Base-by-base conservation (phyloP, 2,888 invertebrate species). In the Drosophila antonietae region DNA sequence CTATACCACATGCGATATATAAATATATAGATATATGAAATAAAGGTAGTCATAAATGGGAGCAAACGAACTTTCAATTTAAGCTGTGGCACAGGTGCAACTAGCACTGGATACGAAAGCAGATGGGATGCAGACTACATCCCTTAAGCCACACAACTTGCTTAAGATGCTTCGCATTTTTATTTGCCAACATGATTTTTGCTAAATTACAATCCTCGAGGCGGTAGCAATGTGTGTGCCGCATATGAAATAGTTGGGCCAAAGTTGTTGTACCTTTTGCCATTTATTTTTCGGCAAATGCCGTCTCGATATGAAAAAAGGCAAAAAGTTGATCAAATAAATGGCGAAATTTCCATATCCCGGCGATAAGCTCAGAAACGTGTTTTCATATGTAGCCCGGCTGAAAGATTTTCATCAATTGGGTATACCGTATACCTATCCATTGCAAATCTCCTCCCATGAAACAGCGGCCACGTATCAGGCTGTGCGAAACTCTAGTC, bases 281-380 rank as follows among this genome's bases (percentile, higher is more conserved):
- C 77, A 75, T 89, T 85, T 86, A 70, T 77, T 88, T 76, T 69
- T 46, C 68, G 73, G 60, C 60, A 60, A 63, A 47, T 73, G 60
- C 37, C 33, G 64, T 39, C 46, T 68, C 74, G 67, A 89, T 89
- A 85, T 89, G 80, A 88, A 89, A 90, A 89, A 82, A 73, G 73
- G 74, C 12, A 35, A 84, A 80, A 86, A 90, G 77, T 90, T 89
- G 90, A 88, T 85, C 83, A 88, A 88, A 90, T 81, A 83, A 88
- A 86, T 90, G 75, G 65, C 73, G 59, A 88, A 89, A 88, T 88
- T 90, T 88, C 88, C 90, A 90, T 88, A 88, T 89, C 79, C 73
- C 58, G 59, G 43, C 90, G 73, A 89, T 88, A 89, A 90, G 82
- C 76, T 63, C 44, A 31, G 66, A 73, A 73, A 89, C 86, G 86